Evolutionary conservation across 2,888 invertebrate genomes (phyloP).

Genomic region (Synergus gifuensis): DNA sequence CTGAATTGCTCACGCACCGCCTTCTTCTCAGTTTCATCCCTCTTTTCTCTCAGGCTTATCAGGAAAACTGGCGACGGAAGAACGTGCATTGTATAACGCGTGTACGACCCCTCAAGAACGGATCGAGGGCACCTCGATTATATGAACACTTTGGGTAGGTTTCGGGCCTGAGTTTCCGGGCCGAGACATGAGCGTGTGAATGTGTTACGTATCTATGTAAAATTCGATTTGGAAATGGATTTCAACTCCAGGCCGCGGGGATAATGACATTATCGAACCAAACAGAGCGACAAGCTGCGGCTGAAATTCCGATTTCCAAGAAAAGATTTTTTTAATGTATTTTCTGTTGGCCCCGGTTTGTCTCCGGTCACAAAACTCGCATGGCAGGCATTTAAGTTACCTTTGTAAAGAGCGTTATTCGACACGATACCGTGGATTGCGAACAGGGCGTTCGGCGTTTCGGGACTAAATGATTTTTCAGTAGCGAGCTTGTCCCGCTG

Average conservation of each 20-base stretch:
- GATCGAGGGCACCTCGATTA: conserved; percentile 62
- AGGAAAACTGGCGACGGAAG: conserved; percentile 53
- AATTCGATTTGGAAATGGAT: conserved; percentile 27
- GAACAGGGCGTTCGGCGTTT: conserved; percentile 75
- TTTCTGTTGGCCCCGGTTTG: conserved; percentile 51
- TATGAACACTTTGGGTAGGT: conserved; percentile 76
- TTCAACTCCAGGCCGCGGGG: neutral
- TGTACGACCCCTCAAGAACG: conserved; percentile 67
- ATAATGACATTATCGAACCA: conserved; percentile 36
- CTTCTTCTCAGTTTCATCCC: conserved; percentile 25
- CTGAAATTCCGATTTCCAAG: neutral
- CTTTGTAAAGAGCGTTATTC: conserved; percentile 59
- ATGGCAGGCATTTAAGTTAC: conserved; percentile 66
- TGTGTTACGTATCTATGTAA: conserved; percentile 45
- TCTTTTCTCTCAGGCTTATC: conserved; percentile 11
- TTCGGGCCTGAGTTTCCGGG: conserved; percentile 69
- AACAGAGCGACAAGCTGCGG: neutral
- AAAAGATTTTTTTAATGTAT: conserved; percentile 2
- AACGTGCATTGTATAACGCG: conserved; percentile 63
- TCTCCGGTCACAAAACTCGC: conserved; percentile 53
- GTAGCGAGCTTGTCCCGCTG: conserved; percentile 70
- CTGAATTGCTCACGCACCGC: conserved; percentile 49
- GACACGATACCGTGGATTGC: conserved; percentile 53
- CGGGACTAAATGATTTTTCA: conserved; percentile 68
- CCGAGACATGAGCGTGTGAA: conserved; percentile 44